Percentiles rank a stretch among this genome's conserved stretches.
Conservation (phyloP, 2,797 vertebrate genomes). For the Synaphobranchus kaupii region DNA sequence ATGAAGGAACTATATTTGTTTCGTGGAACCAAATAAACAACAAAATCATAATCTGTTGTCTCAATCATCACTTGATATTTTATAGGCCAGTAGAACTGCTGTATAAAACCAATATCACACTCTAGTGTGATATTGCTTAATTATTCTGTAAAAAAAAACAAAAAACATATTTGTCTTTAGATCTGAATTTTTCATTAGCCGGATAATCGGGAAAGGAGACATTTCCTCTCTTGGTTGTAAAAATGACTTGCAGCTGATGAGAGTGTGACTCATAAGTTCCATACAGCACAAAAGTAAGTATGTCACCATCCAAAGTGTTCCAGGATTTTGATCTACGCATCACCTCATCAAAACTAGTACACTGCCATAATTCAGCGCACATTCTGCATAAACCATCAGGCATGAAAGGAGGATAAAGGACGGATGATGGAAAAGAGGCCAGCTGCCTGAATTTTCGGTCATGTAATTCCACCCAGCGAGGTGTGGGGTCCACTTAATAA, state of each 20-base stretch:
- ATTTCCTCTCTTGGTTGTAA: constrained; percentile 28
- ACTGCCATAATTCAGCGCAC: constrained; percentile 15
- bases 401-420: not conserved
- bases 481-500: too few relatives aligned
- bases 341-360: not conserved
- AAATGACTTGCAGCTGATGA: constrained; percentile 43
- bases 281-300: constrained; percentile 30
- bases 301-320: constrained; percentile 24
- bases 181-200: not conserved
- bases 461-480: too few relatives aligned
- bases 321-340: constrained; percentile 17
- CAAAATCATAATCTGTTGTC: too few relatives aligned
- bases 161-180: not conserved
- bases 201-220: not conserved
- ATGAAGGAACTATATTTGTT: too few relatives aligned
- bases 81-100: too few relatives aligned
- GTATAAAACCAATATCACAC: too few relatives aligned
- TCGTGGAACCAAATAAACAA: too few relatives aligned
- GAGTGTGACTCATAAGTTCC: constrained; percentile 59
- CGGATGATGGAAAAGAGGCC: not conserved
- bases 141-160: not conserved
- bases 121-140: not conserved
- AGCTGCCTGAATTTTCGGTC: not conserved
- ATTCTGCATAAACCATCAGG: not conserved
- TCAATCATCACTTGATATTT: too few relatives aligned